Evolutionary conservation across 2,113 vertebrate genomes (phyloP).

Genomic region (Silurus meridionalis): DNA sequence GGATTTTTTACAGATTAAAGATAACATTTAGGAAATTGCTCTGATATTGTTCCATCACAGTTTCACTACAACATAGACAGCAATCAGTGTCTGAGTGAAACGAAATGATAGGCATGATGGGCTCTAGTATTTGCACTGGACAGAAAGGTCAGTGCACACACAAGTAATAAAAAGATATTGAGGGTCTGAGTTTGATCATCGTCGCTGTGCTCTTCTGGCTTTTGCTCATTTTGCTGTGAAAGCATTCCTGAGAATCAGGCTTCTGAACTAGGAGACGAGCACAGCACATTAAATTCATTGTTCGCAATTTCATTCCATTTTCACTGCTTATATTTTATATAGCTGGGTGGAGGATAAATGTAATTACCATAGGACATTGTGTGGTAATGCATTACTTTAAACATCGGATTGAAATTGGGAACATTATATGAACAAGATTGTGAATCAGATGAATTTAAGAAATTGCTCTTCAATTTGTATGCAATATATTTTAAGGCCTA

Average conservation of each 20-base stretch:
- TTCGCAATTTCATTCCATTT: neutral
- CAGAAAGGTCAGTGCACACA: slow-evolving; percentile 34
- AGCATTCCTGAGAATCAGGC: neutral
- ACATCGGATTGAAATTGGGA: neutral
- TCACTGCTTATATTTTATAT: neutral
- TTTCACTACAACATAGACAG: slow-evolving; percentile 23
- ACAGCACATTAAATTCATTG: neutral
- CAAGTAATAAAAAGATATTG: slow-evolving; percentile 27
- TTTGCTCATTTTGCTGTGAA: slow-evolving; percentile 1
- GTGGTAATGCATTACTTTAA: neutral
- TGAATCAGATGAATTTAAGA: neutral
- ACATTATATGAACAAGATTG: neutral
- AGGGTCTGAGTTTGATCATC: neutral
- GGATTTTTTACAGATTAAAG: slow-evolving; percentile 33
- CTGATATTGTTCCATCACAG: slow-evolving; percentile 16
- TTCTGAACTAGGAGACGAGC: neutral
- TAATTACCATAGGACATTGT: neutral
- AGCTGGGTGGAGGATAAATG: neutral
- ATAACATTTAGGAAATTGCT: slow-evolving; percentile 34
- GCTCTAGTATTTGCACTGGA: slow-evolving; percentile 34
- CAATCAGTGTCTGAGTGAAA: slow-evolving; percentile 20
- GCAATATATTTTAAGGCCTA: neutral
- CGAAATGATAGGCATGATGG: neutral
- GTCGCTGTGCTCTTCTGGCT: neutral
- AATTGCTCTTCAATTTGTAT: neutral